A percentile compares a stretch with the other conserved stretches of the same genome.
phyloP scores from a whole-genome alignment of 2,888 invertebrate species.

The Leptothorax acervorum region DNA sequence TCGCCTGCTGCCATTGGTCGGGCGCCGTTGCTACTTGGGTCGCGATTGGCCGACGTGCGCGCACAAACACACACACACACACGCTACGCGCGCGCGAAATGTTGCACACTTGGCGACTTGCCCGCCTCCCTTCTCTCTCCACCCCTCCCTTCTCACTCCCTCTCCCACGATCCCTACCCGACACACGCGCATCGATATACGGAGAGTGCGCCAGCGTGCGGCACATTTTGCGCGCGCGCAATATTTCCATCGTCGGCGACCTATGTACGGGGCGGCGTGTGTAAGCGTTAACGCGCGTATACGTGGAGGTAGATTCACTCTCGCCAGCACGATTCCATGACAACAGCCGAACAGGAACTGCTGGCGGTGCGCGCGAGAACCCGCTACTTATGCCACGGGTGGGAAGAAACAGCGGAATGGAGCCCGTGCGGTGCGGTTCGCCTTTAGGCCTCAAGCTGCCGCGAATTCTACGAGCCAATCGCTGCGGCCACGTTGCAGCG shows the following conservation, averaged over 20 bases:
- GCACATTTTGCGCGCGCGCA: slow-evolving; percentile 25
- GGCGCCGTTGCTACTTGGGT: slow-evolving; percentile 55
- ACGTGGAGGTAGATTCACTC: slow-evolving; percentile 57
- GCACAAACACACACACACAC: background rate
- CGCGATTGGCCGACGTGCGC: slow-evolving; percentile 66
- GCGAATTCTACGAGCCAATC: slow-evolving; percentile 64
- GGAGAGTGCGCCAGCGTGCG: background rate
- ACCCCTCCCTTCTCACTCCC: slow-evolving; percentile 6
- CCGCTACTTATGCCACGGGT: slow-evolving; percentile 82
- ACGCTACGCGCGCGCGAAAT: background rate
- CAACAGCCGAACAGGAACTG: slow-evolving; percentile 81
- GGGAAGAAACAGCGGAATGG: slow-evolving; percentile 68
- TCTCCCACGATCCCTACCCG: slow-evolving; percentile 32
- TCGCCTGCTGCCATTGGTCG: slow-evolving; percentile 64
- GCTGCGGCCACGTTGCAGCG: slow-evolving; percentile 11
- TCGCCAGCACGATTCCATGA: slow-evolving; percentile 61
- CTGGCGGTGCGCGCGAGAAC: slow-evolving; percentile 78
- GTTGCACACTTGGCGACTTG: slow-evolving; percentile 63
- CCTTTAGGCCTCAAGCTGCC: slow-evolving; percentile 59
- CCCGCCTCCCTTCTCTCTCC: slow-evolving; percentile 50
- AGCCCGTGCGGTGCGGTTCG: slow-evolving; percentile 38
- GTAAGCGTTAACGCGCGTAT: slow-evolving; percentile 34
- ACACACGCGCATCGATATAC: slow-evolving; percentile 28
- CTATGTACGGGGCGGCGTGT: background rate
- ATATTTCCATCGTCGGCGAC: slow-evolving; percentile 21